Evolutionary conservation across 2,888 invertebrate species (phyloP).

Genomic region (Lochmaea crataegi): DNA sequence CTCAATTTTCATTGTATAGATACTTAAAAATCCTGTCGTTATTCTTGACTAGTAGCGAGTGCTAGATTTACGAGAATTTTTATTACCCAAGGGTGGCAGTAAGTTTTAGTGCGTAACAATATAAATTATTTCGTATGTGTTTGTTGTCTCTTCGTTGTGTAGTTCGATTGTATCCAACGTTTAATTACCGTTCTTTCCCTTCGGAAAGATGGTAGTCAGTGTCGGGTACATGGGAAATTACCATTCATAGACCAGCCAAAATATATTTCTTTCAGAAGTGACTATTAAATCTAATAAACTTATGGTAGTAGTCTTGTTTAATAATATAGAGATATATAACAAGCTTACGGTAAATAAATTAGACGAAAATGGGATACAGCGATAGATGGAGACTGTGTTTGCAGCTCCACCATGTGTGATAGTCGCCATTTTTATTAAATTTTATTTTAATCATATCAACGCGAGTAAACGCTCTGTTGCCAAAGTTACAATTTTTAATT

Average conservation of each 20-base stretch:
- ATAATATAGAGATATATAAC: too few relatives aligned
- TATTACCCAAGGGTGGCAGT: conserved; percentile 22
- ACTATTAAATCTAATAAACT: too few relatives aligned
- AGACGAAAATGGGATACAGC: too few relatives aligned
- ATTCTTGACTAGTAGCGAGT: conserved; percentile 12
- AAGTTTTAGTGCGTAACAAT: conserved; percentile 18
- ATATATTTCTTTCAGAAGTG: neutral
- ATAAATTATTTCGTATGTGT: conserved; percentile 26
- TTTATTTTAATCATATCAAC: too few relatives aligned
- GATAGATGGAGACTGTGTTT: too few relatives aligned
- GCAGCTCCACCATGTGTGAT: too few relatives aligned
- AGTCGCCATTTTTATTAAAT: too few relatives aligned
- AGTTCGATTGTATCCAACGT: conserved; percentile 27
- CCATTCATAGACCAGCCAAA: neutral
- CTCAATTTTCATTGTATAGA: neutral
- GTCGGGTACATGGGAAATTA: neutral
- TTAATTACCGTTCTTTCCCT: conserved; percentile 27
- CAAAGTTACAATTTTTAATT: too few relatives aligned
- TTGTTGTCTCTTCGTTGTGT: conserved; percentile 21
- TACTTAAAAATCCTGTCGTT: conserved; percentile 6
- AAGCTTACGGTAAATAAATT: too few relatives aligned
- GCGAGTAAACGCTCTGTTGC: too few relatives aligned
- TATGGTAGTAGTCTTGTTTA: too few relatives aligned
- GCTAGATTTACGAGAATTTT: conserved; percentile 22
- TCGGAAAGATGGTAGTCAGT: conserved; percentile 12